These are phyloP conservation scores for Sebastes reedi DNA, from an alignment of 2,797 vertebrate genomes.

Conservation along the genomic window DNA sequence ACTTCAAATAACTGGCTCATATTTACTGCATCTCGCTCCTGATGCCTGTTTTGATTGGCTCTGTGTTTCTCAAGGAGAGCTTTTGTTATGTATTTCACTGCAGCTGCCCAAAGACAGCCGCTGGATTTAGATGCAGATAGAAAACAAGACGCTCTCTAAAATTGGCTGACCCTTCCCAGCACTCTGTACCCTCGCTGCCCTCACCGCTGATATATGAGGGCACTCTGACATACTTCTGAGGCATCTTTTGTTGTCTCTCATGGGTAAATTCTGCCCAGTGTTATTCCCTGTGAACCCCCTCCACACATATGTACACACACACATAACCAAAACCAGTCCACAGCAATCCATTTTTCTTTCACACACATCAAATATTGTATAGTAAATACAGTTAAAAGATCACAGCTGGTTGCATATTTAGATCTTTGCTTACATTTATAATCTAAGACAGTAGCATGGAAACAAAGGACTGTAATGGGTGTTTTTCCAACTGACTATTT, in stretches of 20 bases:
- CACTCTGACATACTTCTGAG: constrained; percentile 72
- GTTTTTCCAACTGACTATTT: constrained; percentile 15
- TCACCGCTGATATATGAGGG: constrained; percentile 65
- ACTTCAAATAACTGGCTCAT: constrained; percentile 65
- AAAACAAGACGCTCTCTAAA: constrained; percentile 57
- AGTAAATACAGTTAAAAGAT: constrained; percentile 58
- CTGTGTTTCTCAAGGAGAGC: constrained; percentile 34
- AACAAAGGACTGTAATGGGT: constrained; percentile 40
- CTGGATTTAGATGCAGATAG: constrained; percentile 68
- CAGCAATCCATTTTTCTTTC: constrained; percentile 59
- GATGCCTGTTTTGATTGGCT: constrained; percentile 62
- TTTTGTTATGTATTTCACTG: constrained; percentile 63
- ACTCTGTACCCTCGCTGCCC: constrained; percentile 54
- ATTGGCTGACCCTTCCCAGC: constrained; percentile 66
- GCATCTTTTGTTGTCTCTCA: constrained; percentile 70
- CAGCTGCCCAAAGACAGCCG: constrained; percentile 54
- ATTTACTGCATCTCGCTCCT: constrained; percentile 55
- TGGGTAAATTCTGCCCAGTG: constrained; percentile 61
- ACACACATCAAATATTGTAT: constrained; percentile 70
- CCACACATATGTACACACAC: neutral
- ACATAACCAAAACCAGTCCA: constrained; percentile 59
- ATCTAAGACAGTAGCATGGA: constrained; percentile 39
- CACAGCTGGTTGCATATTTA: constrained; percentile 54
- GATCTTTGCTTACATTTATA: constrained; percentile 41
- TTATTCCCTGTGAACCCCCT: constrained; percentile 57